phyloP scores from a whole-genome alignment of 2,888 invertebrate genomes.

The Perithous albicinctus region DNA sequence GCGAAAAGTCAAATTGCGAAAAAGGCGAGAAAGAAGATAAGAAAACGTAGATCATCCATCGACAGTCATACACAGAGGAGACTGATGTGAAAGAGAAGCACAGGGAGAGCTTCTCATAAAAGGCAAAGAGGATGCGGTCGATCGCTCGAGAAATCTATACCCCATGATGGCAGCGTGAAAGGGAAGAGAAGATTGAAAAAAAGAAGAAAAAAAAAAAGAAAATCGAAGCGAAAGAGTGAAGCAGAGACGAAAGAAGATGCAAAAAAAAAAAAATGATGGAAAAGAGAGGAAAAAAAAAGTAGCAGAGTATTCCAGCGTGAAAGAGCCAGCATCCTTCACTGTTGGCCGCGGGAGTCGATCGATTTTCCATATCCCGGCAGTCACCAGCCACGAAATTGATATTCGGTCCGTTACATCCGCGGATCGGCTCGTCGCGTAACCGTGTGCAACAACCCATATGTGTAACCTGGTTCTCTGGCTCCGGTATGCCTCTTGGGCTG shows the following conservation, averaged over 20 bases:
- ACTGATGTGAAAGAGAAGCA: not conserved
- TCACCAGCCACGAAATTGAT: constrained; percentile 43
- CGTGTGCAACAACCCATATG: not conserved
- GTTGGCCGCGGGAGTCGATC: constrained; percentile 26
- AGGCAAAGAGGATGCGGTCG: constrained; percentile 18
- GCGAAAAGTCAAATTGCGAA: no score
- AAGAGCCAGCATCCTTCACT: constrained; percentile 35
- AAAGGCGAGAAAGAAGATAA: no score
- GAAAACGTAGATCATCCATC: no score
- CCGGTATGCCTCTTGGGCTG: not conserved
- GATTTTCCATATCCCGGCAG: constrained; percentile 35
- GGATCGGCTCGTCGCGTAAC: constrained; percentile 33
- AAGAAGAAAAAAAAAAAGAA: not conserved
- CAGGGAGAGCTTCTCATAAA: not conserved
- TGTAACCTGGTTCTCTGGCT: not conserved
- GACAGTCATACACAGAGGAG: not conserved
- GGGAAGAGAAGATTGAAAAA: constrained; percentile 28
- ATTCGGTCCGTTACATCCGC: constrained; percentile 51
- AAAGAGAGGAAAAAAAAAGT: constrained; percentile 2
- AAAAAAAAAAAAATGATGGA: not conserved
- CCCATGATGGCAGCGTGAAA: not conserved
- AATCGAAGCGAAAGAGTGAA: constrained; percentile 18
- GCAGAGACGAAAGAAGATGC: not conserved
- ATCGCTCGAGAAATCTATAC: constrained; percentile 35
- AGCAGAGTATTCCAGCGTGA: constrained; percentile 18